These are phyloP conservation scores for Dynastes maya DNA, from an alignment of 2,888 invertebrate genomes.

Conservation along the genomic window DNA sequence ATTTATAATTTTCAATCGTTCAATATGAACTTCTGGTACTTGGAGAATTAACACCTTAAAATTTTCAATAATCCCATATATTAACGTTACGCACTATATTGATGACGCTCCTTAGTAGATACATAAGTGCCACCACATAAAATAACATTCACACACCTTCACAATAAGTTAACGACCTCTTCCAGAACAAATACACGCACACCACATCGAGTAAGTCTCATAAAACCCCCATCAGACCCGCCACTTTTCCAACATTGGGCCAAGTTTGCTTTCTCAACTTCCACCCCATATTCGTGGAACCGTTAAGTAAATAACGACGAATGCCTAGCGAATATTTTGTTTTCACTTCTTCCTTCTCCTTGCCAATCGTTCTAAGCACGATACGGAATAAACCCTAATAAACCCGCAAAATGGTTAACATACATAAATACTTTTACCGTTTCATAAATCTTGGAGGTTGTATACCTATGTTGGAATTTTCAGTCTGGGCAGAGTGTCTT, in stretches of 20 bases:
- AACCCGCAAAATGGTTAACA: constrained; percentile 15
- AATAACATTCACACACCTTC: not conserved
- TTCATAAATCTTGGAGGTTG: too few species aligned
- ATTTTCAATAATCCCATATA: not conserved
- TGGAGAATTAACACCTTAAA: not conserved
- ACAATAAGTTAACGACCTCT: constrained; percentile 8
- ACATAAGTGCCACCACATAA: not conserved
- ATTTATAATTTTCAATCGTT: too few species aligned
- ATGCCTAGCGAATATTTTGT: constrained; percentile 3
- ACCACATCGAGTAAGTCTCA: not conserved
- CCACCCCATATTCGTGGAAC: not conserved
- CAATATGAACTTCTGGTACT: too few species aligned
- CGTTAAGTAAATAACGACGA: constrained; percentile 16
- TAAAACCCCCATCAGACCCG: not conserved
- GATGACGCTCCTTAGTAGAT: not conserved
- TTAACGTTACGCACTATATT: not conserved
- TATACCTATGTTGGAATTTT: too few species aligned
- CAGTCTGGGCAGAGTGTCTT: too few species aligned
- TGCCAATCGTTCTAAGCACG: not conserved
- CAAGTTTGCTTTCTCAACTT: not conserved
- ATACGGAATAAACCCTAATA: constrained; percentile 5
- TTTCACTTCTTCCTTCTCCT: not conserved
- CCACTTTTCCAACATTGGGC: not conserved
- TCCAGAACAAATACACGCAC: not conserved
- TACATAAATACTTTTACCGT: not conserved